phyloP scores from a whole-genome alignment of 1,140 invertebrate species.

The Pseudomyrmex cubaensis region DNA sequence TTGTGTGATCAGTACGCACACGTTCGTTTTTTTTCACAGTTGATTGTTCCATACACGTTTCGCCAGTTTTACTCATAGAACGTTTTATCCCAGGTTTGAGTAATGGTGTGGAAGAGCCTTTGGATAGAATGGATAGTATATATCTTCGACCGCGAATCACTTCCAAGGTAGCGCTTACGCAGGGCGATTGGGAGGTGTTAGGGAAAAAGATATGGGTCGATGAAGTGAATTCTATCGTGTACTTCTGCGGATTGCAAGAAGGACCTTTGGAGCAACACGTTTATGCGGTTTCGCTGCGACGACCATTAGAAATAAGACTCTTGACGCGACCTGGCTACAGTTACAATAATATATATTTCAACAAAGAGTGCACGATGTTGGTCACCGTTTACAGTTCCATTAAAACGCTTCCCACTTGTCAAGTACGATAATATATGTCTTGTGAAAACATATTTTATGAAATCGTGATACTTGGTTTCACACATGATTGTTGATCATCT shows the following conservation, averaged over 20 bases:
- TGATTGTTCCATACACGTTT: not conserved
- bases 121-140: constrained; percentile 85
- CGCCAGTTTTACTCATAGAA: not conserved
- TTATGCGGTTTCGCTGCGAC: constrained; percentile 91
- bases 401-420: constrained; percentile 91
- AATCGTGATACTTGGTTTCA: not conserved
- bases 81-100: constrained; percentile 78
- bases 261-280: constrained; percentile 93
- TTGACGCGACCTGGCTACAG: constrained; percentile 92
- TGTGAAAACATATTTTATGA: not conserved
- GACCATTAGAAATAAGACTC: constrained; percentile 89
- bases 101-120: constrained; percentile 85
- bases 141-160: constrained; percentile 87
- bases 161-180: constrained; percentile 90
- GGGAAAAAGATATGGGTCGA: constrained; percentile 93
- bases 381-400: constrained; percentile 96
- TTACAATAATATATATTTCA: constrained; percentile 91
- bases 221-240: constrained; percentile 89
- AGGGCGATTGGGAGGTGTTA: constrained; percentile 94
- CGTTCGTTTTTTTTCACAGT: not conserved
- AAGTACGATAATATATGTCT: constrained; percentile 78
- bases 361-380: constrained; percentile 93
- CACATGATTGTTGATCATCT: not conserved
- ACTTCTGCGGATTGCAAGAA: constrained; percentile 93
- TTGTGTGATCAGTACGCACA: not conserved